A percentile compares a stretch with the other conserved stretches of the same genome.
Evolutionary conservation across 2,888 invertebrate species (phyloP).

Genomic region (Ormyrus nitidulus): DNA sequence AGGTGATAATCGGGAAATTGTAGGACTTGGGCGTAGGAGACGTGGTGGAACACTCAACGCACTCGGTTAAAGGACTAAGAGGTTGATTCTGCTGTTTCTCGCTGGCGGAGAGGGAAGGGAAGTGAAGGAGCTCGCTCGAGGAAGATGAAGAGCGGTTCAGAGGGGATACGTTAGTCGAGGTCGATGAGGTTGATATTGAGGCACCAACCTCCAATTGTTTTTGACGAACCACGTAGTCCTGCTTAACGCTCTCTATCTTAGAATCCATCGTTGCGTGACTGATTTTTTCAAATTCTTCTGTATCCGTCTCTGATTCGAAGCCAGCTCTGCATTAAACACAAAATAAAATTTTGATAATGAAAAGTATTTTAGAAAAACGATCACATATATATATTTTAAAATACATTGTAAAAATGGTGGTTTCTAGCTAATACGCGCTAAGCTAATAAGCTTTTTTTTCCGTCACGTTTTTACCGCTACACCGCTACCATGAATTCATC

Average conservation of each 20-base stretch:
- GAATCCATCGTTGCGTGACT: constrained; percentile 77
- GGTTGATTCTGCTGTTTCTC: constrained; percentile 59
- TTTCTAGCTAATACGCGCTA: no score
- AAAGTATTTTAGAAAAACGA: no score
- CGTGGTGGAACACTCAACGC: constrained; percentile 59
- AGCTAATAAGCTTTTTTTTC: no score
- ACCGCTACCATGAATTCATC: no score
- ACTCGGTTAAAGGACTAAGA: constrained; percentile 71
- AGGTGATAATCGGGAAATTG: constrained; percentile 38
- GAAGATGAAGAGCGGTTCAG: constrained; percentile 63
- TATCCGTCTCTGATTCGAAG: constrained; percentile 88
- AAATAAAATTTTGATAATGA: not conserved
- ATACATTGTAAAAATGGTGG: no score
- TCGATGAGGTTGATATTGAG: constrained; percentile 68
- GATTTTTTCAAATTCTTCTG: constrained; percentile 89
- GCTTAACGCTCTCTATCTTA: constrained; percentile 66
- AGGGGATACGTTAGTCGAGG: constrained; percentile 70
- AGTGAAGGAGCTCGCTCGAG: constrained; percentile 68
- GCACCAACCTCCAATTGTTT: constrained; percentile 74
- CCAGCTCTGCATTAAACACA: constrained; percentile 77
- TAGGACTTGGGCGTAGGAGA: constrained; percentile 39
- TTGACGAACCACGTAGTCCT: constrained; percentile 62
- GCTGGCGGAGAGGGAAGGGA: constrained; percentile 65
- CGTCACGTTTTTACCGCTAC: no score
- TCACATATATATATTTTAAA: no score